Conservation (phyloP, 2,888 invertebrate genomes). For the Drosophila helvetica region DNA sequence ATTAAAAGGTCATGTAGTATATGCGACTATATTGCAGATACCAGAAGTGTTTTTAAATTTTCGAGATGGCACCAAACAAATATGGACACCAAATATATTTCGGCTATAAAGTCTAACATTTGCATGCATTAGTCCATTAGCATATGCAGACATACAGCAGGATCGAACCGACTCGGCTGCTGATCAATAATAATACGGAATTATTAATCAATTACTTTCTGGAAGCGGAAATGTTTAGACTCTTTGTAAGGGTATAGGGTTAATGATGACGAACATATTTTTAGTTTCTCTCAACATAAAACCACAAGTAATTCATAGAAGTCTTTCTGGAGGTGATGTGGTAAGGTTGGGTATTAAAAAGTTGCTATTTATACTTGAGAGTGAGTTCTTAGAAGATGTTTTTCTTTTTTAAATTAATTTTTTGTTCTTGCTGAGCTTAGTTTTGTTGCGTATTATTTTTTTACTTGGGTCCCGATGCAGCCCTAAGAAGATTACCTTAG, state of each 20-base stretch:
- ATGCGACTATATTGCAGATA: no score
- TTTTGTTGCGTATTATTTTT: no score
- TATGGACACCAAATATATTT: no score
- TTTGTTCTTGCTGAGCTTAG: not conserved
- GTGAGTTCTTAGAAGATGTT: not conserved
- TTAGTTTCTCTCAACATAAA: not conserved
- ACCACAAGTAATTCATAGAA: not conserved
- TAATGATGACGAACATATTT: not conserved
- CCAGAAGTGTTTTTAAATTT: no score
- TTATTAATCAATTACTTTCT: no score
- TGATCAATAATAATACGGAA: not conserved
- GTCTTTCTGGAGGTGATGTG: not conserved
- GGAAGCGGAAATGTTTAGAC: not conserved
- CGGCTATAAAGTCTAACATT: no score
- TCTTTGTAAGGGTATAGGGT: not conserved
- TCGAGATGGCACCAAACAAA: no score
- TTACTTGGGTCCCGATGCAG: no score
- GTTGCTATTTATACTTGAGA: not conserved
- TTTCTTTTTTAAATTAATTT: no score
- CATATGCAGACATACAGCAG: not conserved
- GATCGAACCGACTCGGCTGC: not conserved
- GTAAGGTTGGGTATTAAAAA: not conserved
- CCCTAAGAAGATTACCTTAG: not conserved
- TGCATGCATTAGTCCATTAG: not conserved
- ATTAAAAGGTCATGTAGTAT: no score